A percentile compares a stretch with the other conserved stretches of the same genome.
Conservation (phyloP, 2,113 vertebrate species). For the Stictonetta naevosa region DNA sequence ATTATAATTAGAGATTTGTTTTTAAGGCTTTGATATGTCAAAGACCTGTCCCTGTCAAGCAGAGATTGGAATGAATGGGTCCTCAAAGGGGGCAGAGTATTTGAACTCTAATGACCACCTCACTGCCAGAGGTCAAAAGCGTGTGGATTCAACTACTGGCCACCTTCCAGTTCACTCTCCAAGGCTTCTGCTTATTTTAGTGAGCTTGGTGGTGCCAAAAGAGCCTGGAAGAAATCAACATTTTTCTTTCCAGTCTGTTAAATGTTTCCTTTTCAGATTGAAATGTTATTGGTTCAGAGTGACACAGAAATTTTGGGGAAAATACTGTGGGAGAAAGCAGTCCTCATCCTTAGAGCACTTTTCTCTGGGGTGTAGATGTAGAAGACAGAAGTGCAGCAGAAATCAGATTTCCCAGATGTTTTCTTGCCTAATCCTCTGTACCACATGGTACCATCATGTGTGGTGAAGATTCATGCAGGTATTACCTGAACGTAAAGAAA, state of each 20-base stretch:
- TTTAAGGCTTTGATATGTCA: not conserved
- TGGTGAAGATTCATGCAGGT: not conserved
- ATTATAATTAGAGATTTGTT: not conserved
- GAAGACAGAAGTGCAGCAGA: not conserved
- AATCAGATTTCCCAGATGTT: not conserved
- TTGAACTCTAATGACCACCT: not conserved
- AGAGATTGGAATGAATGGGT: not conserved
- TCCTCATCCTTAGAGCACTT: not conserved
- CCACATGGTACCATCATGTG: fast-evolving
- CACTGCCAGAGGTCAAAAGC: not conserved
- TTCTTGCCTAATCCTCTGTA: not conserved
- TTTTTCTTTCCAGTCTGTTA: not conserved
- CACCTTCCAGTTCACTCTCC: not conserved
- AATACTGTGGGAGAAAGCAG: not conserved
- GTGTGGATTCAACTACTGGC: not conserved
- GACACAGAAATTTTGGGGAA: not conserved
- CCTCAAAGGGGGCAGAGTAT: not conserved
- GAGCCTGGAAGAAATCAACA: not conserved
- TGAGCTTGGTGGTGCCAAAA: not conserved
- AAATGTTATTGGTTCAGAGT: not conserved
- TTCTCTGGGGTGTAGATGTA: not conserved
- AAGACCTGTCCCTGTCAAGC: not conserved
- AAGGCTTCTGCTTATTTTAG: not conserved
- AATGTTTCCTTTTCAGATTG: not conserved
- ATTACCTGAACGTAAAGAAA: not conserved